Evolutionary conservation across 2,888 invertebrate species (phyloP), one percentile per base, ranked within the genome.

Genomic region (Bellardia pandia): DNA sequence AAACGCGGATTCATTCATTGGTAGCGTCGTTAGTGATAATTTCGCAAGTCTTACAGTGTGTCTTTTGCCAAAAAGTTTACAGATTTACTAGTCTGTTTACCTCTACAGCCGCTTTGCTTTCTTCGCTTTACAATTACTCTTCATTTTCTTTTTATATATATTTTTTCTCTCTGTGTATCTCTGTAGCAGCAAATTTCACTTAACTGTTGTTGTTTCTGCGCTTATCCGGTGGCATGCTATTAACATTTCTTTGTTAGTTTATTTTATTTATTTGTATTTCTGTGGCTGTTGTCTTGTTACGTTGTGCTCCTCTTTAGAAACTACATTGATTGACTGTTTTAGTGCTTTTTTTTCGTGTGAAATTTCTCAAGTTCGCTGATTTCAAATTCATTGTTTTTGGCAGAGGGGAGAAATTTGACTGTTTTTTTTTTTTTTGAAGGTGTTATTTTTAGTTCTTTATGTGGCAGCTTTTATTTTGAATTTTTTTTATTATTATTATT

Each of bases 1-100:
- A 88, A 85, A 77, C 89, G 79, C 82, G 85, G 80, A 88, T 88
- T 88, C 88, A 89, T 86, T 88, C 89, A 89, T 89, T 89, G 78
- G 89, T 88, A 86, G 85, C 81, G 58, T 69, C 72, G 80, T 80
- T 78, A 68, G 53, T 76, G 51, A 53, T 42, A 30, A 42, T 82
- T 30, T 48, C 51, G 42, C 16, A 42, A 53, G n/a, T 60, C 60
- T 68, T 75, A 42, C 51, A 68, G 51, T 14, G 60, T 51, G 30
- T 2, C 45, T 16, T 69, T 74, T 48, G 37, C n/a, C 7, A 40
- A 53, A 13, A 9, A 6, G 16, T 30, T 16, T 1, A 1, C 16
- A n/a, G 9, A 16, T 11, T 71, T 53, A 5, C 33, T 30, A 45
- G 3, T n/a, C n/a, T 2, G 1, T 56, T 56, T 53, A n/a, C 51